Conservation (phyloP, 2,113 vertebrate species). For the Myxocyprinus asiaticus region DNA sequence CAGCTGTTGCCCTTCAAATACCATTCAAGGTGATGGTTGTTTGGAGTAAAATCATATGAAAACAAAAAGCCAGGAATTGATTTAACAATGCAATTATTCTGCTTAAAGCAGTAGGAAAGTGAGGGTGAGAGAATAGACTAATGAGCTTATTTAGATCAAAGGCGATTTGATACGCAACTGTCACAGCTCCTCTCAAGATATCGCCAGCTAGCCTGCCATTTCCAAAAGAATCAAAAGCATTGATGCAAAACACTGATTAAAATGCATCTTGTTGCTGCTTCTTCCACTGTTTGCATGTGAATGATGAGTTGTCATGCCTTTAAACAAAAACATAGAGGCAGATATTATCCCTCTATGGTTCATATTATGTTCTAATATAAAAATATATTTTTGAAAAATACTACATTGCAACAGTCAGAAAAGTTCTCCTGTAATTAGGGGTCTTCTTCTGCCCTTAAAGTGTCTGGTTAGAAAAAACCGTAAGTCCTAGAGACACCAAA, state of each 20-base stretch:
- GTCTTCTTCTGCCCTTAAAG: too few species aligned
- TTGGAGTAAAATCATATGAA: constrained; percentile 47
- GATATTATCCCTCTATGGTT: too few species aligned
- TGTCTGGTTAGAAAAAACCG: too few species aligned
- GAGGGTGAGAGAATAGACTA: constrained; percentile 41
- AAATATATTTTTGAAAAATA: too few species aligned
- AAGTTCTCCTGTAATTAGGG: too few species aligned
- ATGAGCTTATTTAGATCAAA: constrained; percentile 36
- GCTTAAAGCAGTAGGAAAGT: constrained; percentile 56
- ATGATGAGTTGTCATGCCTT: background rate
- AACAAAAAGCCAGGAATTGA: constrained; percentile 54
- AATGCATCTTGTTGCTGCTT: constrained; percentile 53
- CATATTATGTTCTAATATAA: too few species aligned
- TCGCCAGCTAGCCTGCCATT: constrained; percentile 32
- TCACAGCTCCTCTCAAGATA: constrained; percentile 15
- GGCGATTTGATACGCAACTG: constrained; percentile 34
- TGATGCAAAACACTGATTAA: constrained; percentile 49
- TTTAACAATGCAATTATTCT: constrained; percentile 48
- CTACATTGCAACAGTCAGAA: too few species aligned
- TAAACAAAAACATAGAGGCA: background rate
- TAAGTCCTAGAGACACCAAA: too few species aligned
- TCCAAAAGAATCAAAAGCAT: constrained; percentile 23
- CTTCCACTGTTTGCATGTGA: constrained; percentile 46
- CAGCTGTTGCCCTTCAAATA: constrained; percentile 50
- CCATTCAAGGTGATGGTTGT: constrained; percentile 52